Evolutionary conservation across 2,113 vertebrate genomes (phyloP).

Genomic region (Conger conger): DNA sequence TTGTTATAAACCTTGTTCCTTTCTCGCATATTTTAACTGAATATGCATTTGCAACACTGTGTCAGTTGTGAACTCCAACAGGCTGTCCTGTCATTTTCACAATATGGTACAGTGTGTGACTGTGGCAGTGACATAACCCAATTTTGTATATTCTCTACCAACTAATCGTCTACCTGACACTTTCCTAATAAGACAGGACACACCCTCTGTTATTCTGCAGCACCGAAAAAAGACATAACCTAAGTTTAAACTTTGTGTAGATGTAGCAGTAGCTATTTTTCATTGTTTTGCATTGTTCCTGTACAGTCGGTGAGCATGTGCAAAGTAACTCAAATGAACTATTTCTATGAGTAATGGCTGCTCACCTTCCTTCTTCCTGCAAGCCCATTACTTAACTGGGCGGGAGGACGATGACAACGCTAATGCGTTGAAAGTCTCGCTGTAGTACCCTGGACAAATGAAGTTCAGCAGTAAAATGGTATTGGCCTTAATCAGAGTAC

Average conservation of each 20-base stretch:
- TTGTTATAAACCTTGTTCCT: neutral
- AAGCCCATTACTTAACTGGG: neutral
- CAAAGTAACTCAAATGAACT: neutral
- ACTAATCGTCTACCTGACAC: too few relatives aligned
- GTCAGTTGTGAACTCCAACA: neutral
- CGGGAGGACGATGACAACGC: neutral
- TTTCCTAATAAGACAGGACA: too few relatives aligned
- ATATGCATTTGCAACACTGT: neutral
- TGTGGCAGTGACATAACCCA: too few relatives aligned
- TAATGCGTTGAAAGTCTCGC: constrained; percentile 1
- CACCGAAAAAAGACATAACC: too few relatives aligned
- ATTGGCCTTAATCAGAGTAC: constrained; percentile 3
- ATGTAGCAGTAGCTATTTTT: too few relatives aligned
- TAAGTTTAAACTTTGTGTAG: too few relatives aligned
- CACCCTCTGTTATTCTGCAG: too few relatives aligned
- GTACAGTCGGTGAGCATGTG: too few relatives aligned
- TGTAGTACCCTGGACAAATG: neutral
- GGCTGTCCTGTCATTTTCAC: too few relatives aligned
- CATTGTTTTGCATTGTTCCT: too few relatives aligned
- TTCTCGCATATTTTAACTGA: neutral
- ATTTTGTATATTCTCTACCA: too few relatives aligned
- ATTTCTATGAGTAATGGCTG: neutral
- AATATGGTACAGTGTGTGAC: too few relatives aligned
- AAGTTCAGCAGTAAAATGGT: constrained; percentile 4
- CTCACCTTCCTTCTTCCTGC: neutral